Conservation (phyloP, 2,797 vertebrate genomes). For the Muscicapa striata region DNA sequence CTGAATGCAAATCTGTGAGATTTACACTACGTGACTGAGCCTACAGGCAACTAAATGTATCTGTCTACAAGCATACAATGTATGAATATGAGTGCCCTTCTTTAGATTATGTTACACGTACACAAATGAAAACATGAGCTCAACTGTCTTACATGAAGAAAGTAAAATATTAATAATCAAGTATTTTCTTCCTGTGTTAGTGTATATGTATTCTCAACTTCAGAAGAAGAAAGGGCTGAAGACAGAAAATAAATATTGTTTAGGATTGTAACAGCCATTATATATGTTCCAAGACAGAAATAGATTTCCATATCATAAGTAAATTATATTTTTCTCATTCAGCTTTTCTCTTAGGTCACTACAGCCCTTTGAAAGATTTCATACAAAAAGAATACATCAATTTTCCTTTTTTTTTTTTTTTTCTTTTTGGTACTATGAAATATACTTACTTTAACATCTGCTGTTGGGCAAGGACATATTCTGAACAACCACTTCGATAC, state of each 20-base stretch:
- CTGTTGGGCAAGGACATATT: conserved; percentile 67
- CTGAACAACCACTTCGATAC: conserved; percentile 71
- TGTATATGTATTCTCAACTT: not conserved
- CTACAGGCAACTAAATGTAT: not conserved
- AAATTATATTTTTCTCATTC: not conserved
- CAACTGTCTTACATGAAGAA: not conserved
- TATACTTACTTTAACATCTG: conserved; percentile 74
- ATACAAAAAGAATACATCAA: not conserved
- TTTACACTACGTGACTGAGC: not conserved
- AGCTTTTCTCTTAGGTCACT: not conserved
- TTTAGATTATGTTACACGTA: not conserved
- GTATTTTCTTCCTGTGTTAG: not conserved
- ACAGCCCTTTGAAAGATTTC: not conserved
- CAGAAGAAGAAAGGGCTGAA: not conserved
- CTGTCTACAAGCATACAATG: not conserved
- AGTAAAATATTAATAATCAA: not conserved
- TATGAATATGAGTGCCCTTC: not conserved
- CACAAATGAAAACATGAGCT: not conserved
- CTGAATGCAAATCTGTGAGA: not conserved
- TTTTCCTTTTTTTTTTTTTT: not conserved
- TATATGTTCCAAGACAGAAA: not conserved
- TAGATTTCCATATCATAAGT: not conserved
- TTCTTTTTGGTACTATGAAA: not conserved
- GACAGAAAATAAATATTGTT: not conserved
- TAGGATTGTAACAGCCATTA: not conserved